These are phyloP conservation scores for Atherinomorus stipes DNA, from an alignment of 2,113 vertebrate species.

Conservation along the genomic window DNA sequence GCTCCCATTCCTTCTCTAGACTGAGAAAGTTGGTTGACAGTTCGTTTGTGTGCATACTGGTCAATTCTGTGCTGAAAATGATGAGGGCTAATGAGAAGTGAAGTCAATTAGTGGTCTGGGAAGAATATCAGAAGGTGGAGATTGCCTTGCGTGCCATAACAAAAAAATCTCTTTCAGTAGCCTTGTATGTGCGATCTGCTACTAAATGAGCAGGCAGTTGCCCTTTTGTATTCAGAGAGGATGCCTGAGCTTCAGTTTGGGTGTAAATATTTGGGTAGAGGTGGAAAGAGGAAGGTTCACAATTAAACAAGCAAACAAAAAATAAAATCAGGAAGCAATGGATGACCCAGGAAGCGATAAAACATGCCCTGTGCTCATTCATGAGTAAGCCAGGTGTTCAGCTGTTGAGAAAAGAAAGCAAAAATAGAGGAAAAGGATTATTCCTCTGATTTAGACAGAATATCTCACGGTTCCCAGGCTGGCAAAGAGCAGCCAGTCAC, in stretches of 20 bases:
- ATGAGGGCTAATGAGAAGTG: constrained; percentile 50
- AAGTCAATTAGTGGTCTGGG: constrained; percentile 65
- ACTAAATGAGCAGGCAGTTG: constrained; percentile 20
- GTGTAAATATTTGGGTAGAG: background rate
- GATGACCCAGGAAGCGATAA: too few relatives aligned
- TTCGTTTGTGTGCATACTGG: constrained; percentile 18
- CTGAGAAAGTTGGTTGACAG: constrained; percentile 20
- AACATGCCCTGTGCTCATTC: too few relatives aligned
- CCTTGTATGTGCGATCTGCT: constrained; percentile 13
- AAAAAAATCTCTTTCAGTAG: constrained; percentile 29
- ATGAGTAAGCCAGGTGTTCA: constrained; percentile 15
- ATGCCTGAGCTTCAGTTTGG: constrained; percentile 11
- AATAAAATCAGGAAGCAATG: too few relatives aligned
- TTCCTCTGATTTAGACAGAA: constrained; percentile 55
- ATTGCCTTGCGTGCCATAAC: constrained; percentile 9
- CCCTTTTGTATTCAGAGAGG: constrained; percentile 28
- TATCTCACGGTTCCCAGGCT: constrained; percentile 41
- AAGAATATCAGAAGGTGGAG: constrained; percentile 53
- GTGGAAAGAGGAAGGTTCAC: background rate
- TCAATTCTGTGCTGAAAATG: constrained; percentile 51
- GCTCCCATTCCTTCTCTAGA: constrained; percentile 25
- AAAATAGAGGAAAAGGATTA: constrained; percentile 40
- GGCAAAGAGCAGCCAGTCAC: constrained; percentile 24
- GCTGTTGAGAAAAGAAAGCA: too few relatives aligned
- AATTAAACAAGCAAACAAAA: too few relatives aligned